Base-by-base conservation (phyloP, 2,888 invertebrate species). In the Polylopha cassiicola region DNA sequence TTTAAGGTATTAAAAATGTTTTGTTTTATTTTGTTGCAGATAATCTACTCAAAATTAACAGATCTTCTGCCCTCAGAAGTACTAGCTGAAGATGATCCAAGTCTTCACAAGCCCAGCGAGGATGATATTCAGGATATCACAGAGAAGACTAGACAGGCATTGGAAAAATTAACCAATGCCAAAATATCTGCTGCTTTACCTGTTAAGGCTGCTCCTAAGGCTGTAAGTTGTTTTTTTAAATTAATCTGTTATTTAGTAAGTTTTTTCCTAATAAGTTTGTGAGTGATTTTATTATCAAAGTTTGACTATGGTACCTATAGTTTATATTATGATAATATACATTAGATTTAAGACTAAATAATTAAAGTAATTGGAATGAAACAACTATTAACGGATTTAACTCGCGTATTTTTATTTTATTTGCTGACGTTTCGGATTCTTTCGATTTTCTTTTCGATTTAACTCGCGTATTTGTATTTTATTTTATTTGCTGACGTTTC, bases 151-250 rank as follows among this genome's bases (percentile, higher is more conserved):
- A 89, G 93, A 29, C 87, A 87, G 42, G 98, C 98, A 0, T 72
- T 99, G 13, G 96, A 98, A 73, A 96, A 93, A 63, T 82, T 99
- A 23, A 97, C 97, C 0, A 93, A 82, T 58, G 85, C 85, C 8
- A 98, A 98, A 78, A 97, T 99, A 52, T 94, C 97, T 1, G 97
- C 99, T 0, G 98, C 99, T 0, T 91, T 99, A 92, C 99, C 99
- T 0, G 98, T 98, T 0, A 89, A 97, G 47, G 94, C 95, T 67
- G 98, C 98, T 0, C 97, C 98, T 32, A 98, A 96, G 86, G 88
- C 89, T 61, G 89, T 89, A 57, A 85, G 87, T 86, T 69, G 53
- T 46, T 22, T 43, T 26, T 50, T 34, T 18, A 10, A 8, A 30
- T 27, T 53, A 33, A 8, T 48, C 42, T 28, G 8, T 23, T 28